A percentile compares a stretch with the other conserved stretches of the same genome.
These are phyloP conservation scores for Forbesichthys papilliferus DNA, from an alignment of 2,113 vertebrate genomes.

Conservation along the genomic window DNA sequence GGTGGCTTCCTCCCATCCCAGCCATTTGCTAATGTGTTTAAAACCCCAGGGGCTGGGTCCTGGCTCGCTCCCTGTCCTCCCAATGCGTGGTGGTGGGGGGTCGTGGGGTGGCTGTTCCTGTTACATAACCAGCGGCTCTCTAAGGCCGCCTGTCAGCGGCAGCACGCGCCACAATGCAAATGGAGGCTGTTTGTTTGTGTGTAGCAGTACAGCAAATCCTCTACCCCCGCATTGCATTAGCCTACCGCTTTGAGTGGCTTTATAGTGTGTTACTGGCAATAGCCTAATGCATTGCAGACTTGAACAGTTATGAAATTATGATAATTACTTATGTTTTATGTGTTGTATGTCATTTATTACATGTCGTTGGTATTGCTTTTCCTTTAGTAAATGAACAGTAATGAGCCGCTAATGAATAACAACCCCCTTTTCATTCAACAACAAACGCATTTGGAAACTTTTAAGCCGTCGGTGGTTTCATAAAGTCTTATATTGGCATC, in stretches of 20 bases:
- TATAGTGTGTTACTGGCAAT: no score
- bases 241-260: no score
- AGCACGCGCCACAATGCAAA: constrained; percentile 17
- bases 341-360: no score
- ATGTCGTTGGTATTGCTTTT: no score
- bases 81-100: background rate
- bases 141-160: constrained; percentile 32
- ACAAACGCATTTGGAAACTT: constrained; percentile 23
- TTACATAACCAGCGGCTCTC: constrained; percentile 53
- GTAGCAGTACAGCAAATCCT: no score
- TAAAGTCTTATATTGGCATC: constrained; percentile 9
- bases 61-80: constrained; percentile 1
- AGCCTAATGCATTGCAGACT: no score
- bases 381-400: background rate
- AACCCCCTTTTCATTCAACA: constrained; percentile 25
- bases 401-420: constrained; percentile 37
- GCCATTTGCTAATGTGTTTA: background rate
- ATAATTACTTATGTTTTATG: no score
- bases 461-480: constrained; percentile 25
- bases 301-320: no score
- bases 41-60: background rate
- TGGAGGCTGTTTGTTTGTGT: background rate
- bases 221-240: no score
- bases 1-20: no score
- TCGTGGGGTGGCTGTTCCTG: constrained; percentile 25